Evolutionary conservation across 2,797 vertebrate genomes (phyloP).

Genomic region (Centropyge bicolor): DNA sequence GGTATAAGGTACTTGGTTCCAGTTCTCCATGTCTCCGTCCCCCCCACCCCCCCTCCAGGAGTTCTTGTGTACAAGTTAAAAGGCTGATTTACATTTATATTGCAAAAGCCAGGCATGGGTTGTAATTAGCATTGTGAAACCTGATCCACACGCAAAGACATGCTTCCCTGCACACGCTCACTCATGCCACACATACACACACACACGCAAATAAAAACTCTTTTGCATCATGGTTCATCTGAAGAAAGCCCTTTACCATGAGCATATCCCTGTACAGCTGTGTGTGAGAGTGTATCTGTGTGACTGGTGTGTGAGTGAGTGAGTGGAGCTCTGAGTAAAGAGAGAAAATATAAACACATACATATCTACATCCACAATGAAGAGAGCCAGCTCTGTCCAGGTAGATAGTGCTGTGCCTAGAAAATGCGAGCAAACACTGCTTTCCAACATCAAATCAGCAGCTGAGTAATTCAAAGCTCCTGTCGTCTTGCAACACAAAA

Average conservation of each 20-base stretch:
- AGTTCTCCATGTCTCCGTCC: constrained; percentile 14
- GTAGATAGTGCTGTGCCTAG: constrained; percentile 36
- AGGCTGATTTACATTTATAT: constrained; percentile 80
- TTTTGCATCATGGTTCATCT: constrained; percentile 1
- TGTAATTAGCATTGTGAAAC: constrained; percentile 60
- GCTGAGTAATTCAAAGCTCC: constrained; percentile 52
- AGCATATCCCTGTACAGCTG: neutral
- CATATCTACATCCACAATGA: constrained; percentile 21
- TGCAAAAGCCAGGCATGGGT: constrained; percentile 55
- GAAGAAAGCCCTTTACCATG: neutral
- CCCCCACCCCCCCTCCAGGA: constrained; percentile 39
- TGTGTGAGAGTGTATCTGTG: constrained; percentile 5
- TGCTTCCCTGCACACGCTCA: constrained; percentile 14
- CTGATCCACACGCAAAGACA: constrained; percentile 43
- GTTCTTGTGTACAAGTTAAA: constrained; percentile 67
- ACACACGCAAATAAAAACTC: constrained; percentile 21
- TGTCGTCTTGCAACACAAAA: constrained; percentile 44
- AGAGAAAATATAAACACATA: constrained; percentile 24
- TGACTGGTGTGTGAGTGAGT: constrained; percentile 1
- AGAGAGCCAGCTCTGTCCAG: constrained; percentile 54
- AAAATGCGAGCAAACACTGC: constrained; percentile 43
- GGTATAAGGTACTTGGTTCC: constrained; percentile 51
- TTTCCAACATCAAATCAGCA: constrained; percentile 65
- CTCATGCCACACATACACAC: neutral
- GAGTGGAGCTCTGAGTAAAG: constrained; percentile 1